Evolutionary conservation across 2,797 vertebrate species (phyloP).

Genomic region (Danionella dracula): DNA sequence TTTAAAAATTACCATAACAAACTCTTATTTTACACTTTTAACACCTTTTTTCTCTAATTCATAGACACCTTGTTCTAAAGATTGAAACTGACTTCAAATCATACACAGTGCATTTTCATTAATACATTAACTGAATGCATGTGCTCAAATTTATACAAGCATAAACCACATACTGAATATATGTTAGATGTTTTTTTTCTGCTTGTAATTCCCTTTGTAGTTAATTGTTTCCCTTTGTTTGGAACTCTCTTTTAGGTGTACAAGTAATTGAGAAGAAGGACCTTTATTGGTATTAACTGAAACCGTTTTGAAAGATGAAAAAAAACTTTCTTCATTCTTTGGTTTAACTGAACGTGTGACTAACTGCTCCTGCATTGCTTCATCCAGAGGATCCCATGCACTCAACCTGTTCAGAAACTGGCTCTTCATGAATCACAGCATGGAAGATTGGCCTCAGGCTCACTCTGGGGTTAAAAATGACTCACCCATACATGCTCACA

Average conservation of each 20-base stretch:
- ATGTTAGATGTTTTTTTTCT: no score
- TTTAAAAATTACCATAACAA: no score
- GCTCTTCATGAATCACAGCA: constrained; percentile 21
- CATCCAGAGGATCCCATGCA: constrained; percentile 35
- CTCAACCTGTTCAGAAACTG: constrained; percentile 59
- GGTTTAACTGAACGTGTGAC: constrained; percentile 26
- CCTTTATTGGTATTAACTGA: constrained; percentile 72
- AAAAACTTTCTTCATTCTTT: background rate
- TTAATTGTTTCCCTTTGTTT: background rate
- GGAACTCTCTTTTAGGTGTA: constrained; percentile 30
- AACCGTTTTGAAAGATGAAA: background rate
- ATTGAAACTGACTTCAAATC: no score
- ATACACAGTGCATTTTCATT: no score
- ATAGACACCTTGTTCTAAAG: no score
- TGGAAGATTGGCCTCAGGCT: constrained; percentile 8
- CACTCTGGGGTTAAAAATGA: constrained; percentile 8
- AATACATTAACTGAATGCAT: no score
- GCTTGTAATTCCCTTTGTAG: no score
- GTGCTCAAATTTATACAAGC: no score
- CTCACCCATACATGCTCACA: background rate
- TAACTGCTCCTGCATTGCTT: constrained; percentile 43
- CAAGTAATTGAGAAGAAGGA: constrained; percentile 67
- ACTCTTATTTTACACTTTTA: no score
- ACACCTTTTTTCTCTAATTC: no score
- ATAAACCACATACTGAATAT: no score